Base-by-base conservation (phyloP, 2,113 vertebrate species). In the Sander vitreus region DNA sequence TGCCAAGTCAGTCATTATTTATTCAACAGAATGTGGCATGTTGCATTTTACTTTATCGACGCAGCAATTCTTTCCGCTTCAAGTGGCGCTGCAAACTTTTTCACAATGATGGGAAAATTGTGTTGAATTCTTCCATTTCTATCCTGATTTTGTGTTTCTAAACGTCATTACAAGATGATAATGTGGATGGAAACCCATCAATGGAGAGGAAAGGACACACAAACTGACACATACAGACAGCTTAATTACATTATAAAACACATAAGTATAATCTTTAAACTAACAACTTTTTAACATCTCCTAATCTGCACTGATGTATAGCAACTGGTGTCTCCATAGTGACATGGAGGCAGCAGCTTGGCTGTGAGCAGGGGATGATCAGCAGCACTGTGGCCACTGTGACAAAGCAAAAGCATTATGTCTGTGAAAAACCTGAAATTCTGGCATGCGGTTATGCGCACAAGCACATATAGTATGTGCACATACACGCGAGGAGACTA, bases 251-350 rank as follows among this genome's bases (percentile, higher is more conserved):
- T 27, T 27, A 27, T 27, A 27, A 27, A 27, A 27, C 27, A 27
- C 27, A 27, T 27, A 27, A 1, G 27, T 27, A 47, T 1, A 36
- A 50, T 81, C 73, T 74, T 72, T 60, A 47, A 36, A 57, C n/a
- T 43, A 45, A 51, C 64, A 78, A 80, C 81, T 85, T 88, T 89
- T 84, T 73, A 45, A 85, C 67, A 77, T 80, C 65, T 66, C 43
- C 21, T 60, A 11, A 63, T 76, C 70, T 16, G 16, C 74, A 25
- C 25, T 84, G 82, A 92, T 65, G 85, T 91, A 90, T 89, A 91
- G 91, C 86, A 92, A 89, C 89, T 87, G 45, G 84, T 86, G 93
- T 93, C 84, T 89, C 93, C 90, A 92, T 91, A 92, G 93, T 91
- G 90, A 93, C 82, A 76, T 73, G 81, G 68, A 91, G 79, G 76